Evolutionary conservation across 2,888 invertebrate species (phyloP).

Genomic region (Palloptera scutellata): DNA sequence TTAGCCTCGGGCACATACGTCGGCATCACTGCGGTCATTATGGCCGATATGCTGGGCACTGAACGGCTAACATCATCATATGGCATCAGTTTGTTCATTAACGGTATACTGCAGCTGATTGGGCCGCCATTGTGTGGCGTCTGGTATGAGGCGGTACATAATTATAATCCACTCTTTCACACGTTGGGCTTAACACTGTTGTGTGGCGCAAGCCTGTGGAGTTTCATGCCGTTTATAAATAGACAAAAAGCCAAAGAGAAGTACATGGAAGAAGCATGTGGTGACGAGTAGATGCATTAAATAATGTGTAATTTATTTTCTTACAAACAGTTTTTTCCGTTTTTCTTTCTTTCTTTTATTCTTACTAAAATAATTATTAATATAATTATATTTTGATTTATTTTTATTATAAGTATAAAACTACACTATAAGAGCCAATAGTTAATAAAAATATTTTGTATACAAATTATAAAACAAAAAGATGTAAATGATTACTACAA

Average conservation of each 20-base stretch:
- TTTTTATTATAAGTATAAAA: conserved; percentile 32
- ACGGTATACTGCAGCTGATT: conserved; percentile 80
- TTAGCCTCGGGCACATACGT: conserved; percentile 85
- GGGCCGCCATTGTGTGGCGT: conserved; percentile 86
- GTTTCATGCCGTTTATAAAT: conserved; percentile 76
- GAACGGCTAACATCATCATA: conserved; percentile 86
- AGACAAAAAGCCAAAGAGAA: conserved; percentile 53
- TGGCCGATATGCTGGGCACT: conserved; percentile 87
- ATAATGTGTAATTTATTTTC: conserved; percentile 19
- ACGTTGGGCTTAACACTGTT: conserved; percentile 77
- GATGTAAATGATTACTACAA: too few species aligned
- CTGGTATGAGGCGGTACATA: conserved; percentile 71
- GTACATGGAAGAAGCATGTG: conserved; percentile 27
- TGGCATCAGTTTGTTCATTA: conserved; percentile 85
- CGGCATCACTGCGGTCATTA: conserved; percentile 85
- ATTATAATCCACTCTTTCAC: conserved; percentile 77
- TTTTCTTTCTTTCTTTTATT: background rate
- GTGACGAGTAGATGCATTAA: conserved; percentile 21
- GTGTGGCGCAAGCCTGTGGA: conserved; percentile 78
- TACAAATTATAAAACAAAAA: conserved; percentile 41
- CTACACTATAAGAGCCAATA: conserved; percentile 31
- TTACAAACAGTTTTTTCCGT: conserved; percentile 16
- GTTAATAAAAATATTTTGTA: conserved; percentile 54
- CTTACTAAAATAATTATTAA: conserved; percentile 45
- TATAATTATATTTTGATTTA: conserved; percentile 16